phyloP scores from a whole-genome alignment of 1,140 invertebrate genomes.

The Rhagoletis pomonella region DNA sequence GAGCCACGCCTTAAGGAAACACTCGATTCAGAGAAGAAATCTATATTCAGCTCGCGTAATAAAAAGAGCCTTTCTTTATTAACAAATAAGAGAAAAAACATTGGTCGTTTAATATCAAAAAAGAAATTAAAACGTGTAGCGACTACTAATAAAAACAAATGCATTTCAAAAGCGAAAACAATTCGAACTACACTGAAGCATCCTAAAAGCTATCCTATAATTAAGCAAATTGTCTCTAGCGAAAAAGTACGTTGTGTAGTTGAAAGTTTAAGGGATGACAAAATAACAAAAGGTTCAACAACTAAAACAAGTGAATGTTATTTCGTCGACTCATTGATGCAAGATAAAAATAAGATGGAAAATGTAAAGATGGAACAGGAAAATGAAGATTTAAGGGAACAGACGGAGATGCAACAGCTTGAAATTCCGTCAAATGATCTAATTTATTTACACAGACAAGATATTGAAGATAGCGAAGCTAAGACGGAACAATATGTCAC shows the following conservation, averaged over 20 bases:
- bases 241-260: not conserved
- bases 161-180: not conserved
- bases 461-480: not conserved
- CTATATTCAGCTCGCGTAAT: not conserved
- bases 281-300: not conserved
- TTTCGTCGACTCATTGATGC: not conserved
- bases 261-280: slow-evolving; percentile 3
- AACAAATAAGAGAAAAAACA: not conserved
- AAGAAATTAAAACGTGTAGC: not conserved
- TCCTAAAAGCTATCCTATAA: not conserved
- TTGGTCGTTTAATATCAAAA: not conserved
- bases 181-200: not conserved
- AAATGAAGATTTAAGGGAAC: not conserved
- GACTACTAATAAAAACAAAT: not conserved
- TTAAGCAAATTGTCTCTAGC: not conserved
- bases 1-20: not conserved
- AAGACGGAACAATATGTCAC: not conserved
- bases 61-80: not conserved
- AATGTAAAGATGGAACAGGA: not conserved
- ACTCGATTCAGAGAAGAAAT: not conserved
- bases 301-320: not conserved
- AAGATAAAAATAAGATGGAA: not conserved
- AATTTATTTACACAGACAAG: not conserved
- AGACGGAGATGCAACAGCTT: no score
- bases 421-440: no score